phyloP scores from a whole-genome alignment of 2,113 vertebrate genomes.

The Syngnathus typhle region DNA sequence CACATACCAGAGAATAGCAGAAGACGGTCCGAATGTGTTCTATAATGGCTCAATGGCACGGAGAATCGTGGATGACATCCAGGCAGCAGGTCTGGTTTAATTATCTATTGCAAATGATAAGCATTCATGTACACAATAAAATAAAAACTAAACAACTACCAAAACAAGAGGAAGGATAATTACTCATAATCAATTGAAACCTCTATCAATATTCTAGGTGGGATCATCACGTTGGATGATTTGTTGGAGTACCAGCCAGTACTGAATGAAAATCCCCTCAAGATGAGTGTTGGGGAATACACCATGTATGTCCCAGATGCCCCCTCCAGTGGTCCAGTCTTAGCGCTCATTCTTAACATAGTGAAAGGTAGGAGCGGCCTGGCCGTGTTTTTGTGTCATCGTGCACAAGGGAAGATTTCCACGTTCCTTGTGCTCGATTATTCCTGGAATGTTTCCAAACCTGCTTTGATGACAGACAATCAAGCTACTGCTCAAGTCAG shows the following conservation, averaged over 20 bases:
- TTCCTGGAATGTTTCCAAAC: constrained; percentile 21
- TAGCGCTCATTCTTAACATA: constrained; percentile 89
- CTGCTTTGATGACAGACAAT: constrained; percentile 30
- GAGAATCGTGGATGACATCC: constrained; percentile 83
- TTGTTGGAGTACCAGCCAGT: constrained; percentile 75
- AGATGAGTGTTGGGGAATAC: constrained; percentile 74
- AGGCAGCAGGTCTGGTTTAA: constrained; percentile 63
- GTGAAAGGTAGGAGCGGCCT: constrained; percentile 77
- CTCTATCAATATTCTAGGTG: constrained; percentile 69
- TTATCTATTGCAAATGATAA: neutral
- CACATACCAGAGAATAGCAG: constrained; percentile 83
- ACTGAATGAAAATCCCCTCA: constrained; percentile 76
- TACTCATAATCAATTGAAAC: constrained; percentile 4
- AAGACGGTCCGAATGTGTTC: constrained; percentile 82
- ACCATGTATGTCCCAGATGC: constrained; percentile 80
- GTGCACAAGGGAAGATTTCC: constrained; percentile 43
- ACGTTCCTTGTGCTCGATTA: constrained; percentile 40
- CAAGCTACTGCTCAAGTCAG: constrained; percentile 10
- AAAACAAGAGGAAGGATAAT: neutral
- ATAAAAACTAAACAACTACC: neutral
- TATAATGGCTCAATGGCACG: constrained; percentile 84
- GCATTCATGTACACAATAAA: neutral
- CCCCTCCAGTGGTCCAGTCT: constrained; percentile 86
- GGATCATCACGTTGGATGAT: constrained; percentile 82
- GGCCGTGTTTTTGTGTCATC: constrained; percentile 32